Base-by-base conservation (phyloP, 2,888 invertebrate species). In the Chymomyza fuscimana region DNA sequence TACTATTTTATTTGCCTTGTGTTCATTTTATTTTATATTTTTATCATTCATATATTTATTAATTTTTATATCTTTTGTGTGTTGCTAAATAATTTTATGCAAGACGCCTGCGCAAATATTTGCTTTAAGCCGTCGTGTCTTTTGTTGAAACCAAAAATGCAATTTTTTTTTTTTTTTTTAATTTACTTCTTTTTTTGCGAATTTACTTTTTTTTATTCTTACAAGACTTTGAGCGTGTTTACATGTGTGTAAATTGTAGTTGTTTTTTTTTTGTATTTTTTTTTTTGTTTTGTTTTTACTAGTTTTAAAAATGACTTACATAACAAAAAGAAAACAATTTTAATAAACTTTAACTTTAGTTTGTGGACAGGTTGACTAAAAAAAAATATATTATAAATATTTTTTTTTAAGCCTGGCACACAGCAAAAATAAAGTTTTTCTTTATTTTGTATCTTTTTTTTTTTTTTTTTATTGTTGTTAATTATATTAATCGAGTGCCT, bases 1-100 rank as follows among this genome's bases (percentile, higher is more conserved):
- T 60, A 63, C 72, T 64, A 69, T 66, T 66, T 82, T 78, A 79
- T 54, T 67, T 69, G 60, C 56, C 59, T 67, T 72, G 63, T 71
- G 50, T 65, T 59, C 52, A 67, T 79, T 73, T 77, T 79, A 81
- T 80, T 79, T 74, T 83, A 77, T 80, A 76, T 79, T 75, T 74
- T 63, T 65, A 75, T 46, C 12, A 46, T 46, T 46, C 12, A 46
- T 46, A 50, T 77, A 77, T 77, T 78, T 80, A 76, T 59, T 16
- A 61, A 46, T 25, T 67, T 9, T 36, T 61, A 7, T n/a, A 19
- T 19, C 4, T 40, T 40, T n/a, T 16, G 2, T 15, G 51, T 61
- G 16, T 63, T 25, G 51, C 25, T 51, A 40, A 46, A 63, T 16
- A 12, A 19, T 19, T 51, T 58, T 29, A 9, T 19, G 22, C 16